Conservation (phyloP, 2,797 vertebrate species). For the Petrocephalus schoutedeni region DNA sequence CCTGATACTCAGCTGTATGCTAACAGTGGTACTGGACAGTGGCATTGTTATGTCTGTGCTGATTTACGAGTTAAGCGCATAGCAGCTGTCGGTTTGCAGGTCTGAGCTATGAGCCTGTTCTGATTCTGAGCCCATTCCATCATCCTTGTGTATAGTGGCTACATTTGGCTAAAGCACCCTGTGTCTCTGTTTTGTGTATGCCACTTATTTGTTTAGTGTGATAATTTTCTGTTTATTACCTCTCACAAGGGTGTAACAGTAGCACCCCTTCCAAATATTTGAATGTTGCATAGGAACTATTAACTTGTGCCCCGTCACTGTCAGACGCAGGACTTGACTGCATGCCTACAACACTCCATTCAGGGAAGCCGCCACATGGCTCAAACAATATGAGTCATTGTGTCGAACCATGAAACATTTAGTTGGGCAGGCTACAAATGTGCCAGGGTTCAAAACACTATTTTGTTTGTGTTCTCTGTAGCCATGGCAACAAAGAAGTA, state of each 20-base stretch:
- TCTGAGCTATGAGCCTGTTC: neutral
- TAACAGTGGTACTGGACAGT: neutral
- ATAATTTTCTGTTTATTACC: neutral
- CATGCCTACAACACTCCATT: neutral
- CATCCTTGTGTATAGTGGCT: neutral
- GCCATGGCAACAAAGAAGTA: conserved; percentile 93
- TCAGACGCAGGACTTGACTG: neutral
- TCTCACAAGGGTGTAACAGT: neutral
- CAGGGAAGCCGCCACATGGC: neutral
- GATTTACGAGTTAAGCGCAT: neutral
- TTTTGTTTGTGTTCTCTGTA: conserved; percentile 42
- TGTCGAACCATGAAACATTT: neutral
- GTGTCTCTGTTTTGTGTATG: neutral
- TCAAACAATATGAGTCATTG: neutral
- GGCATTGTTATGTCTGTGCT: neutral
- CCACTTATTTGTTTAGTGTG: neutral
- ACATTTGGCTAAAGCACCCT: neutral
- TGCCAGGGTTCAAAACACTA: neutral
- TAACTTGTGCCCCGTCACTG: neutral
- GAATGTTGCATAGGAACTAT: neutral
- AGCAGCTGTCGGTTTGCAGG: neutral
- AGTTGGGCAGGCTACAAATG: neutral
- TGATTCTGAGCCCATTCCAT: neutral
- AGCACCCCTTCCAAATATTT: neutral
- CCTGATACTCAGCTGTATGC: neutral